A percentile compares a stretch with the other conserved stretches of the same genome.
These are phyloP conservation scores for Chloroclysta siterata DNA, from an alignment of 2,888 invertebrate genomes.

Conservation along the genomic window DNA sequence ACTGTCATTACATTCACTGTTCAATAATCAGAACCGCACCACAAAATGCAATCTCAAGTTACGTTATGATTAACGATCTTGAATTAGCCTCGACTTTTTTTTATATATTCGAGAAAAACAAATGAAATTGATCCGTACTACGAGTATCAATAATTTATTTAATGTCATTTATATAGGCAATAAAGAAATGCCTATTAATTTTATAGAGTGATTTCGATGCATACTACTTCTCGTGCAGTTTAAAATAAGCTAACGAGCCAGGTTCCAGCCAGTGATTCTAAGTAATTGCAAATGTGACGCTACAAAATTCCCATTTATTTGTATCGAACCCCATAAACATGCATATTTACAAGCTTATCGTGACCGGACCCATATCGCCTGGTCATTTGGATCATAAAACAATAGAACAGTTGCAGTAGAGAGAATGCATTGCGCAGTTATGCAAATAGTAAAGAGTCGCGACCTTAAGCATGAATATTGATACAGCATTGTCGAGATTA, in stretches of 20 bases:
- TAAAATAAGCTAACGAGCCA: background rate
- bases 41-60: slow-evolving; percentile 5
- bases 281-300: slow-evolving; percentile 23
- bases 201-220: slow-evolving; percentile 3
- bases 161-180: background rate
- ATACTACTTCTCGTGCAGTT: background rate
- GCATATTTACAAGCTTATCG: slow-evolving; percentile 76
- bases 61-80: background rate
- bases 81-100: too few species aligned
- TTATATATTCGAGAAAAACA: too few species aligned
- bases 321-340: slow-evolving; percentile 56
- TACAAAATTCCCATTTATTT: slow-evolving; percentile 32
- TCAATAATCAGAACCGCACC: slow-evolving; percentile 31
- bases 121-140: background rate
- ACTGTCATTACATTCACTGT: slow-evolving; percentile 37
- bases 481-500: slow-evolving; percentile 81
- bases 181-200: background rate
- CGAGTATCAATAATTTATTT: background rate
- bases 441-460: slow-evolving; percentile 81
- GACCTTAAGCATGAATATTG: slow-evolving; percentile 84
- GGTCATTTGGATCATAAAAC: slow-evolving; percentile 85
- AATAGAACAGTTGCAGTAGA: slow-evolving; percentile 81
- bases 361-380: slow-evolving; percentile 77
- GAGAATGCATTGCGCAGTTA: slow-evolving; percentile 81
- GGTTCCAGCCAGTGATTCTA: slow-evolving; percentile 12